A percentile compares a stretch with the other conserved stretches of the same genome.
Evolutionary conservation across 1,140 invertebrate species (phyloP).

Genomic region (Drosophila kohkoa): DNA sequence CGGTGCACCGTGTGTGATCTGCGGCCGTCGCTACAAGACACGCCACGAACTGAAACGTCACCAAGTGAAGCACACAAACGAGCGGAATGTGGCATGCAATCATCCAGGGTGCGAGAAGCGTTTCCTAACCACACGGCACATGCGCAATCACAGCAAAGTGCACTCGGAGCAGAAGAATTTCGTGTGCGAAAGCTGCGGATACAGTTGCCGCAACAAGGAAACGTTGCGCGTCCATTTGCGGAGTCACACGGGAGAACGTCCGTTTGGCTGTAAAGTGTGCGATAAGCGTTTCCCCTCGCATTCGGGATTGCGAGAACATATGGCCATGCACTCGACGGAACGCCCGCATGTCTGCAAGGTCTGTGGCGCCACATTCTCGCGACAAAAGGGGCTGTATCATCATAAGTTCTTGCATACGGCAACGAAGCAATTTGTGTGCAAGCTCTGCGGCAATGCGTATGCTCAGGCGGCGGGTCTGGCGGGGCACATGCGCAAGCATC

Average conservation of each 20-base stretch:
- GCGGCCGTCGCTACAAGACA: slow-evolving; percentile 66
- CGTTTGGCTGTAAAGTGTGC: slow-evolving; percentile 91
- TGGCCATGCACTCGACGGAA: slow-evolving; percentile 92
- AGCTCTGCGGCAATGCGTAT: slow-evolving; percentile 78
- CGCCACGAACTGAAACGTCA: slow-evolving; percentile 71
- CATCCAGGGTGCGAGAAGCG: slow-evolving; percentile 70
- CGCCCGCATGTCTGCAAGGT: slow-evolving; percentile 91
- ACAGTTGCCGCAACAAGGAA: slow-evolving; percentile 90
- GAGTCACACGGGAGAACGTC: slow-evolving; percentile 93
- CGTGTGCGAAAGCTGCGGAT: slow-evolving; percentile 77
- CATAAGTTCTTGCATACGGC: slow-evolving; percentile 77
- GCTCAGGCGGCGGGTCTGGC: slow-evolving; percentile 77
- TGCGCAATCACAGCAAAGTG: slow-evolving; percentile 73
- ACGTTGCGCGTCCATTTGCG: slow-evolving; percentile 93
- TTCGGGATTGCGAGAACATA: slow-evolving; percentile 84
- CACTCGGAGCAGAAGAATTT: slow-evolving; percentile 80
- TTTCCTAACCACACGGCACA: slow-evolving; percentile 67
- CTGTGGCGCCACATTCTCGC: slow-evolving; percentile 92
- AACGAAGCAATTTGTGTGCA: slow-evolving; percentile 79
- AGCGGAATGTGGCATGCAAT: slow-evolving; percentile 67
- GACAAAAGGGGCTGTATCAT: slow-evolving; percentile 89
- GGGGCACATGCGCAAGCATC: slow-evolving; percentile 85
- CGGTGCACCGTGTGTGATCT: slow-evolving; percentile 53
- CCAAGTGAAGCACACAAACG: slow-evolving; percentile 64
- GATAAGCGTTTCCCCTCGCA: slow-evolving; percentile 91